These are phyloP conservation scores for Zaprionus ornatus DNA, from an alignment of 1,140 invertebrate species.

Conservation along the genomic window DNA sequence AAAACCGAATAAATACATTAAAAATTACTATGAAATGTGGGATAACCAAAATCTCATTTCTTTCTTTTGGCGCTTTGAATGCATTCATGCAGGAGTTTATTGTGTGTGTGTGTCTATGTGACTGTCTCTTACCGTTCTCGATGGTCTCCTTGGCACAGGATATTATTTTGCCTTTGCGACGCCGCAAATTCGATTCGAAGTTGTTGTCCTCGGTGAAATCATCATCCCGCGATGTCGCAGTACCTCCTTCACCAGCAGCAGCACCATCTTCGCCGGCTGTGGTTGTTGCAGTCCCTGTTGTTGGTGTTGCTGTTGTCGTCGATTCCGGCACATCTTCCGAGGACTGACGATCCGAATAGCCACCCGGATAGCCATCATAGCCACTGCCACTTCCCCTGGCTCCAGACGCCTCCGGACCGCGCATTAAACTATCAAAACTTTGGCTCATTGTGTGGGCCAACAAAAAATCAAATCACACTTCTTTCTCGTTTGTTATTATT, in stretches of 20 bases:
- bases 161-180: constrained; percentile 84
- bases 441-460: constrained; percentile 72
- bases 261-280: constrained; percentile 51
- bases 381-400: constrained; percentile 26
- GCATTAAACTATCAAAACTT: constrained; percentile 77
- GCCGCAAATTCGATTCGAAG: constrained; percentile 83
- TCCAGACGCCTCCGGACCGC: constrained; percentile 29
- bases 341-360: constrained; percentile 66
- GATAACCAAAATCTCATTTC: too few relatives aligned
- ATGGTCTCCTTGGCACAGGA: constrained; percentile 84
- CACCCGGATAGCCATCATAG: constrained; percentile 8
- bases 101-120: constrained; percentile 14
- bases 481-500: constrained; percentile 38
- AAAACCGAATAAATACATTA: too few relatives aligned
- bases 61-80: too few relatives aligned
- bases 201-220: constrained; percentile 82
- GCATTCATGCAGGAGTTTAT: too few relatives aligned
- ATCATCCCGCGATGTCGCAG: constrained; percentile 51
- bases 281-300: constrained; percentile 47
- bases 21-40: too few relatives aligned
- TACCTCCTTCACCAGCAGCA: constrained; percentile 25
- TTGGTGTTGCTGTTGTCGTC: constrained; percentile 44
- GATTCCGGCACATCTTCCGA: constrained; percentile 79
- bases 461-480: constrained; percentile 25
- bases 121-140: constrained; percentile 74